Evolutionary conservation across 2,888 invertebrate species (phyloP), one percentile per base, ranked within the genome.

Genomic region (Emmelina monodactyla): DNA sequence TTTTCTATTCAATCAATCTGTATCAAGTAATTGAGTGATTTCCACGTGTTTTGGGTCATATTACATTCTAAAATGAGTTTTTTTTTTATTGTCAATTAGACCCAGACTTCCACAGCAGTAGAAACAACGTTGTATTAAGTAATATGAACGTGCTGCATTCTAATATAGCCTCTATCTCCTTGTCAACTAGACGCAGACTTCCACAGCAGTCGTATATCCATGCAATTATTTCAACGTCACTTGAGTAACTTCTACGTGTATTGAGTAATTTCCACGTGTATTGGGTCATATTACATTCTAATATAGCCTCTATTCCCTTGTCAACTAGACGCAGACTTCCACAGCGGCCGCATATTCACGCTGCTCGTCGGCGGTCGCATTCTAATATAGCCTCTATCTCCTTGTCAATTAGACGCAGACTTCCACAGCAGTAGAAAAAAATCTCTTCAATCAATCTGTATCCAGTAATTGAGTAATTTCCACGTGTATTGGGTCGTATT

Each of bases 261-360:
- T 6, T 19, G 19, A 6, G 19, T 19, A 6, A 9, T 19, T n/a
- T 19, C 9, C 61, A n/a, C n/a, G n/a, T n/a, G n/a, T n/a, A n/a
- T n/a, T n/a, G n/a, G n/a, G n/a, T n/a, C n/a, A n/a, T n/a, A n/a
- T n/a, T n/a, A n/a, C 19, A 5, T 19, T 19, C 5, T 19, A 9
- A 9, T 9, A 9, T 19, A 9, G 5, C 19, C 19, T 19, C 5
- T 5, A 9, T 5, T n/a, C n/a, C n/a, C n/a, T n/a, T n/a, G n/a
- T n/a, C 5, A 9, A 6, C 19, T 9, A 19, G 19, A 5, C 5
- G 19, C 9, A 9, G 19, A 19, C 19, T 19, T 5, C 19, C 5
- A 19, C 9, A 19, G 19, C 19, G n/a, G n/a, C n/a, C n/a, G n/a
- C n/a, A n/a, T n/a, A n/a, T n/a, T n/a, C n/a, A 19, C 5, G 9